Conservation (phyloP, 1,140 invertebrate genomes). For the Eupristina koningsbergeri region DNA sequence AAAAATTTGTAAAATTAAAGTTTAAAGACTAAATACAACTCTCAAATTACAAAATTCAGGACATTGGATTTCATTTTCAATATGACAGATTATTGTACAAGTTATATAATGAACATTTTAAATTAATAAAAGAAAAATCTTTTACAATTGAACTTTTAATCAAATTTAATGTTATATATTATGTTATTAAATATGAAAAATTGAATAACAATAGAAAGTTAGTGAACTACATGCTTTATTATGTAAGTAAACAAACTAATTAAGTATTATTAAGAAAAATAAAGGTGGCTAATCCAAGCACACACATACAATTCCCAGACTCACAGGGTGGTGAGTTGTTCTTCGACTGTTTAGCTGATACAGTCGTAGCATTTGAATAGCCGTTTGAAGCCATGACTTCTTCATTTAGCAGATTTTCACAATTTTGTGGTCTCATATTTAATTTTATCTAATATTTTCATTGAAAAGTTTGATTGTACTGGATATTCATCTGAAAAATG, state of each 20-base stretch:
- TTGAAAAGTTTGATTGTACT: slow-evolving; percentile 18
- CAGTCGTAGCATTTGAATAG: slow-evolving; percentile 57
- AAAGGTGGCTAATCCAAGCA: slow-evolving; percentile 67
- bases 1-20: neutral
- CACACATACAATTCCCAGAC: slow-evolving; percentile 73
- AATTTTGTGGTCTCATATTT: slow-evolving; percentile 69
- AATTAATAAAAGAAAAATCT: slow-evolving; percentile 10
- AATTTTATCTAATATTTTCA: slow-evolving; percentile 33
- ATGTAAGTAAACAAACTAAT: slow-evolving; percentile 15
- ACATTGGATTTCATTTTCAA: too few relatives aligned
- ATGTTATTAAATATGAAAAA: slow-evolving; percentile 33
- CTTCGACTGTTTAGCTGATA: slow-evolving; percentile 61
- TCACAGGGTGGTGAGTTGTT: slow-evolving; percentile 72
- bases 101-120: too few relatives aligned
- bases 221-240: slow-evolving; percentile 36
- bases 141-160: slow-evolving; percentile 27
- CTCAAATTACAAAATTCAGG: too few relatives aligned
- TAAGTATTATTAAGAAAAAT: slow-evolving; percentile 57
- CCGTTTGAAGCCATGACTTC: slow-evolving; percentile 70
- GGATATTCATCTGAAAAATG: slow-evolving; percentile 26
- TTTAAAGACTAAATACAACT: neutral
- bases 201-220: slow-evolving; percentile 41
- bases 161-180: slow-evolving; percentile 32
- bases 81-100: too few relatives aligned
- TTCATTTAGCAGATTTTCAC: slow-evolving; percentile 67